Conservation (phyloP, 2,113 vertebrate genomes). For the Zosterops hypoxanthus region DNA sequence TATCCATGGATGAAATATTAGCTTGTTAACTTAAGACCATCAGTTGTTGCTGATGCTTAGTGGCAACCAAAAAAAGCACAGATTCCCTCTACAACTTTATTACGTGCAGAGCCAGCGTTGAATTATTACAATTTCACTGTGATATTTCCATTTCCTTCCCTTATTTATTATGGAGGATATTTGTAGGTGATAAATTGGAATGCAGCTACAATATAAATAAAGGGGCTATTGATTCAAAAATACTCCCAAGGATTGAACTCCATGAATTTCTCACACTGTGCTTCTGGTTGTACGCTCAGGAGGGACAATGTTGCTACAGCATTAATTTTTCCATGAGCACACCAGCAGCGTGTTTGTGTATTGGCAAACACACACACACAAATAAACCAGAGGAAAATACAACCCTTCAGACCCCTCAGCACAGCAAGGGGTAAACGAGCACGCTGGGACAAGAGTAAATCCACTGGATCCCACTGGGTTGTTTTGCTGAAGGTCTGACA, state of each 20-base stretch:
- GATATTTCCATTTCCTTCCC: constrained; percentile 11
- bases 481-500: not conserved
- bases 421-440: not conserved
- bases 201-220: constrained; percentile 4
- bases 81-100: constrained; percentile 68
- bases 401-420: not conserved
- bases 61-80: constrained; percentile 60
- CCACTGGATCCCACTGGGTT: not conserved
- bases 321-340: constrained; percentile 38
- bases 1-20: constrained; percentile 84
- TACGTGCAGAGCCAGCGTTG: constrained; percentile 13
- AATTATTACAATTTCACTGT: constrained; percentile 37
- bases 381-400: not conserved
- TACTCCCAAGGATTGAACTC: not conserved
- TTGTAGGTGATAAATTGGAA: constrained; percentile 53
- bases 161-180: constrained; percentile 51
- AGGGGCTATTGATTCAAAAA: not conserved
- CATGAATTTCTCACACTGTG: not conserved
- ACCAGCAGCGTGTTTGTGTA: not conserved
- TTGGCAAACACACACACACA: not conserved
- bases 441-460: not conserved
- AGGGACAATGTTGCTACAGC: not conserved
- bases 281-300: constrained; percentile 1
- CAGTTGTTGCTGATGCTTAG: constrained; percentile 70
- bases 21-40: constrained; percentile 79